These are phyloP conservation scores for Theristicus caerulescens DNA, from an alignment of 2,113 vertebrate species.

Conservation along the genomic window DNA sequence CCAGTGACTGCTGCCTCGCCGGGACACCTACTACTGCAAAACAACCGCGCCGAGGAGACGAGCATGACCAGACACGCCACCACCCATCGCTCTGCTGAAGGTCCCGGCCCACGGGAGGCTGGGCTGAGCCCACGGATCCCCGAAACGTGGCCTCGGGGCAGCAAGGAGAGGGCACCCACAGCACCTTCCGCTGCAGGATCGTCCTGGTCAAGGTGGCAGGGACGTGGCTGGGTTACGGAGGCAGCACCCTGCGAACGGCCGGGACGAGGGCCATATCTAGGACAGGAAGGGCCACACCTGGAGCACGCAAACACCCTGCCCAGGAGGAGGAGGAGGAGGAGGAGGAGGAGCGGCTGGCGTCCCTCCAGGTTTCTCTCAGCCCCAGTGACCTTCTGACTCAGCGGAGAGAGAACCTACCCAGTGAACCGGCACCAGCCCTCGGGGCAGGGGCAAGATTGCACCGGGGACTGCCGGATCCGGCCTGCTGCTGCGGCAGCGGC, in stretches of 20 bases:
- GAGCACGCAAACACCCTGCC: background rate
- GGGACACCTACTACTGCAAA: background rate
- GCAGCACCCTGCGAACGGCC: background rate
- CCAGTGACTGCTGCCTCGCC: background rate
- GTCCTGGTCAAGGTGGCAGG: background rate
- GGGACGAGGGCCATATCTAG: background rate
- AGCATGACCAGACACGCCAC: background rate
- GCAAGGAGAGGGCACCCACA: accelerated
- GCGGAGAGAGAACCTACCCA: conserved; percentile 51
- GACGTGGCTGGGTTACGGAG: background rate
- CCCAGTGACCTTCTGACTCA: conserved; percentile 76
- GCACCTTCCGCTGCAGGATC: background rate
- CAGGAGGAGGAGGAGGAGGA: background rate
- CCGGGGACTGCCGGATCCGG: background rate
- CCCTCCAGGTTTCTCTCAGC: conserved; percentile 37
- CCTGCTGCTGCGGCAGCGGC: background rate
- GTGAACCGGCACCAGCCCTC: conserved; percentile 19
- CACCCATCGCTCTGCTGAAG: background rate
- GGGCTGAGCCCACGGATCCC: background rate
- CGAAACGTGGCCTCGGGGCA: accelerated
- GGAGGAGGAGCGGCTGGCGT: background rate
- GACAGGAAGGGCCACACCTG: conserved; percentile 53
- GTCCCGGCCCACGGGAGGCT: background rate
- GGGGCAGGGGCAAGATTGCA: background rate
- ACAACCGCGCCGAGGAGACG: background rate